phyloP scores from a whole-genome alignment of 2,797 vertebrate species.

The Oreochromis mossambicus region DNA sequence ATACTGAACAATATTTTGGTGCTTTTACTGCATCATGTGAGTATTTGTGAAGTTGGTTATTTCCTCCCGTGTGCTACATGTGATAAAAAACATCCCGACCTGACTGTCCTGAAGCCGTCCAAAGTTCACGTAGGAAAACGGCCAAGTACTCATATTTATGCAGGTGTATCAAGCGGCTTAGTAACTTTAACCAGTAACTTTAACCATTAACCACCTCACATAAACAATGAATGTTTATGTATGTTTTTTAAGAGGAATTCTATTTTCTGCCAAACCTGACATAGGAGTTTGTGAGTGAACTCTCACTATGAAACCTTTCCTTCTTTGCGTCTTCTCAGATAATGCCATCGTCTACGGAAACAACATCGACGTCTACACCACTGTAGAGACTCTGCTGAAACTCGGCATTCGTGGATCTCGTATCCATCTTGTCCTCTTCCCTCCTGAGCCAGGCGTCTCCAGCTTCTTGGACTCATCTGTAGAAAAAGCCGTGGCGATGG shows the following conservation, averaged over 20 bases:
- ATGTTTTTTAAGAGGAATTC: not conserved
- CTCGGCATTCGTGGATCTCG: constrained; percentile 75
- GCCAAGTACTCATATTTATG: not conserved
- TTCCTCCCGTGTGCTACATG: not conserved
- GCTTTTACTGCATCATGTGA: not conserved
- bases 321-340: constrained; percentile 61
- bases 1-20: not conserved
- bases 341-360: constrained; percentile 86
- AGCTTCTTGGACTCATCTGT: constrained; percentile 71
- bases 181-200: not conserved
- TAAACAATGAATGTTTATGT: not conserved
- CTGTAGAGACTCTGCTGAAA: constrained; percentile 77
- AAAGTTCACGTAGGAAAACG: not conserved
- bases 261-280: not conserved
- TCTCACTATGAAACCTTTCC: not conserved
- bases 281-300: not conserved
- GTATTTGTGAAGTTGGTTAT: not conserved
- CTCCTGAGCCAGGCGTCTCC: not conserved
- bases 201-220: not conserved
- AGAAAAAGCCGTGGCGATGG: constrained; percentile 57
- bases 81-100: not conserved
- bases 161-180: not conserved
- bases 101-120: not conserved
- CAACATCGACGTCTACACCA: constrained; percentile 82
- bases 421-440: constrained; percentile 81